These are phyloP conservation scores for Drepana arcuata DNA, from an alignment of 1,140 invertebrate species.

Conservation along the genomic window DNA sequence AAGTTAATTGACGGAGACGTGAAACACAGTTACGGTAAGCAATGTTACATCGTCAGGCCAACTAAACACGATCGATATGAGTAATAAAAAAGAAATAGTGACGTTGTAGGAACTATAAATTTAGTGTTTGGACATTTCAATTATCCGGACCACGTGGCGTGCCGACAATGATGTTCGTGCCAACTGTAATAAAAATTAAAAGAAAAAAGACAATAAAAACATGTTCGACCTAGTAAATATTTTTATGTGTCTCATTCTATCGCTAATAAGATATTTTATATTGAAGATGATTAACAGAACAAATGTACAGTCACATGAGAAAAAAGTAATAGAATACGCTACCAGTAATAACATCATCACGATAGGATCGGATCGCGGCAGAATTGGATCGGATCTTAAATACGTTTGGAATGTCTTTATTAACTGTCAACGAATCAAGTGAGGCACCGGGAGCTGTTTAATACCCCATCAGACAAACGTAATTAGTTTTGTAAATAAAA, in stretches of 20 bases:
- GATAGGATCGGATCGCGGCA: constrained; percentile 34
- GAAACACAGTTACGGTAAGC: too few relatives aligned
- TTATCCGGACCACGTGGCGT: constrained; percentile 62
- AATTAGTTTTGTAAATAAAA: constrained; percentile 72
- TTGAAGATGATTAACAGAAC: constrained; percentile 18
- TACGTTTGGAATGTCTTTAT: constrained; percentile 66
- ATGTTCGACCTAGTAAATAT: constrained; percentile 20
- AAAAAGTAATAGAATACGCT: constrained; percentile 24
- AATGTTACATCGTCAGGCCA: too few relatives aligned
- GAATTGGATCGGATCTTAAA: constrained; percentile 49
- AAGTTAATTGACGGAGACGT: too few relatives aligned
- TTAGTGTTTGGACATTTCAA: constrained; percentile 64
- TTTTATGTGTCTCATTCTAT: constrained; percentile 23
- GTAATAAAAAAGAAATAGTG: constrained; percentile 44
- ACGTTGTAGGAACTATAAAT: constrained; percentile 53
- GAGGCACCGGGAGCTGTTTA: constrained; percentile 50
- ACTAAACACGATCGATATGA: constrained; percentile 15
- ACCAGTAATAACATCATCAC: constrained; percentile 37
- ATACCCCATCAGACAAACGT: constrained; percentile 66
- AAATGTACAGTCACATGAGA: constrained; percentile 16
- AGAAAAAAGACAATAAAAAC: constrained; percentile 35
- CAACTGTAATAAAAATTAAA: constrained; percentile 54
- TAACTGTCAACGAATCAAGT: constrained; percentile 64
- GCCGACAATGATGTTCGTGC: constrained; percentile 58
- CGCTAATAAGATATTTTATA: constrained; percentile 22